Base-by-base conservation (phyloP, 2,888 invertebrate genomes). In the Drosophila siamana region DNA sequence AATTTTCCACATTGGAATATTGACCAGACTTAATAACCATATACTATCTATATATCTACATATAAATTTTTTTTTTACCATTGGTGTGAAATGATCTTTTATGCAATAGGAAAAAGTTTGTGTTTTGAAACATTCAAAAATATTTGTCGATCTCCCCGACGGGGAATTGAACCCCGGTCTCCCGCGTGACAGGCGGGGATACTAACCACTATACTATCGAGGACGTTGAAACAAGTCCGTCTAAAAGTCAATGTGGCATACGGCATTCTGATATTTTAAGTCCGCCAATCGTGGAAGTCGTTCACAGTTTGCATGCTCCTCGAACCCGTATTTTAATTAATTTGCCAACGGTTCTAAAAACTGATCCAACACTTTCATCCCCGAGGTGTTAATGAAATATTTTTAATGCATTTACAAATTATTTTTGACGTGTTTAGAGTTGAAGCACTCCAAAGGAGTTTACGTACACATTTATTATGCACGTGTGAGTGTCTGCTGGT, bases 201-300 rank as follows among this genome's bases (percentile, higher is more conserved):
- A 79, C 79, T 81, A 33, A 79, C 81, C 82, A 81, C 79, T 79
- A 81, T 81, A 79, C 78, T 79, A 79, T 74, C 78, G 81, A 79
- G 78, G 81, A 81, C 47, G 71, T 78, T 81, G 74, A 7, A 1
- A 0, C 1, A 4, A 0, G 15, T 6, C 5, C 0, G 60, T 22
- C 41, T 36, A 56, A 66, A 8, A 33, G 38, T 7, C n/a, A 8
- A 9, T 15, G 9, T 36, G 50, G 46, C 36, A 6, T 52, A 15
- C 6, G 5, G 7, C 7, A 26, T 6, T 46, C n/a, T n/a, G 24
- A 22, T n/a, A 6, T 26, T 33, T 33, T 1, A 4, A n/a, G 33
- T 33, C n/a, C n/a, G 1, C n/a, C 1, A 33, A 33, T 9, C 3
- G 3, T 28, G 3, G 28, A 28, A 4, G 9, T 28, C 19, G 5